Evolutionary conservation across 2,888 invertebrate species (phyloP), one percentile per base, ranked within the genome.

Genomic region (Lithophane leautieri): DNA sequence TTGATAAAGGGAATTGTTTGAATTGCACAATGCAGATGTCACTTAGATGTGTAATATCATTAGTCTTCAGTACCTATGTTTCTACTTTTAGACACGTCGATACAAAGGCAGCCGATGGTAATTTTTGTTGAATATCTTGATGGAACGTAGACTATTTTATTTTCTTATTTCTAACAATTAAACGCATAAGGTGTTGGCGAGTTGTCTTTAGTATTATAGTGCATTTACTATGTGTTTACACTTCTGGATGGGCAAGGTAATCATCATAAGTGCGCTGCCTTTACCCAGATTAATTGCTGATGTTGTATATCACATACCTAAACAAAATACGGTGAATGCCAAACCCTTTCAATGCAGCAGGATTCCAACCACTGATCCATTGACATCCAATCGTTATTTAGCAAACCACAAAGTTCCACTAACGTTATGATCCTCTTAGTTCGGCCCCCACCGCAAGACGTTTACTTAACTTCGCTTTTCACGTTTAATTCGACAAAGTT

Each of bases 371-470:
- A 63, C 44, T 61, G 70, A 75, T 52, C 62, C 56, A 84, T 80
- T 73, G 74, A 74, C 72, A 72, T 78, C 54, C 70, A 72, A 74
- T 82, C 80, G 77, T 82, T 85, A 72, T 79, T 79, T 67, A 73
- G 62, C 72, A 83, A 84, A 89, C 86, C 87, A 44, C 86, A 86
- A 81, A 86, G 82, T 88, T 88, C 79, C 73, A 73, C 67, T 70
- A 72, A 83, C 73, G 75, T 82, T 83, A 79, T 90, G 86, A 89
- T 90, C 91, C 87, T 83, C 86, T 90, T 90, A 88, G 50, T 62
- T 61, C 22, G 22, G 34, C 6, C 52, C 60, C 40, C 1, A 79
- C 84, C 86, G 73, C 86, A 78, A 78, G 73, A 76, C 81, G 85
- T 85, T 89, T 84, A 88, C 88, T 85, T 81, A 77, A 90, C 89